Conservation (phyloP, 2,113 vertebrate genomes). For the Nibea coibor region DNA sequence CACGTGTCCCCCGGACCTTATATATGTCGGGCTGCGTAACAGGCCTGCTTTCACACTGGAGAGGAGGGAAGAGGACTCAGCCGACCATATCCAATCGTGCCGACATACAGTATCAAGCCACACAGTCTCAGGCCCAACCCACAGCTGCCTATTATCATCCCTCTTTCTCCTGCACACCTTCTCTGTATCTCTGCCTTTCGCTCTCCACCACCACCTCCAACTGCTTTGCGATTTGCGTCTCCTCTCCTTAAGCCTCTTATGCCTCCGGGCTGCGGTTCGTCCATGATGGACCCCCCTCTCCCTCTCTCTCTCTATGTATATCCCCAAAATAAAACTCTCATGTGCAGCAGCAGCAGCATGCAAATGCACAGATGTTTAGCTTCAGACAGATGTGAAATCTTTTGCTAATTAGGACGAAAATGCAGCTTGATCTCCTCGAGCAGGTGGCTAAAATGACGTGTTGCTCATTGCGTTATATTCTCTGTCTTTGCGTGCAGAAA, state of each 20-base stretch:
- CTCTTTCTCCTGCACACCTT: slow-evolving; percentile 58
- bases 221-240: slow-evolving; percentile 60
- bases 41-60: slow-evolving; percentile 54
- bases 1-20: background rate
- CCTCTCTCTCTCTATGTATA: background rate
- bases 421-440: slow-evolving; percentile 28
- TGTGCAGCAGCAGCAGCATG: background rate
- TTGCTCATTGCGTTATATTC: background rate
- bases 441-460: slow-evolving; percentile 42
- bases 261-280: slow-evolving; percentile 37
- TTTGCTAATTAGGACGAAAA: slow-evolving; percentile 31
- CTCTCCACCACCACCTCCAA: slow-evolving; percentile 45
- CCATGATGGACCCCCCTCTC: slow-evolving; percentile 28
- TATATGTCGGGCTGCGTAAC: slow-evolving; percentile 44
- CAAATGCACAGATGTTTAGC: slow-evolving; percentile 46
- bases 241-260: slow-evolving; percentile 71
- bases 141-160: slow-evolving; percentile 61
- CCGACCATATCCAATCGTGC: slow-evolving; percentile 67
- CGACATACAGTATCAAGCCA: slow-evolving; percentile 61
- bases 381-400: slow-evolving; percentile 34
- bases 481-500: background rate
- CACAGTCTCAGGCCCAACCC: slow-evolving; percentile 50
- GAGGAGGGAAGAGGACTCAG: slow-evolving; percentile 42
- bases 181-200: slow-evolving; percentile 57
- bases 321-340: slow-evolving; percentile 4